Conservation (phyloP, 2,797 vertebrate species). For the Pseudocheirus occidentalis region DNA sequence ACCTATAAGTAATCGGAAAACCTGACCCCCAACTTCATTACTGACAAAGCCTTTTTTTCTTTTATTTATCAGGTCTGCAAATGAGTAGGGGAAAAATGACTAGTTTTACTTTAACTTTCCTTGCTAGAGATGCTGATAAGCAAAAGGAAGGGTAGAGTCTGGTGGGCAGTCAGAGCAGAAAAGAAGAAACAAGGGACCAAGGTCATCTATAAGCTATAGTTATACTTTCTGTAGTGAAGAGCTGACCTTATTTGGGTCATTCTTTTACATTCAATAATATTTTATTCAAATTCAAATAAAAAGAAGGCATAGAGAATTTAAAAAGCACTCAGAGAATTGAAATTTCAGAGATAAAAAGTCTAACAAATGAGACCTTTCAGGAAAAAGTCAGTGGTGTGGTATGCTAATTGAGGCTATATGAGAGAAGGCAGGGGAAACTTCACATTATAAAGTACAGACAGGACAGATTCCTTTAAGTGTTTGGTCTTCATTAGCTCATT, state of each 20-base stretch:
- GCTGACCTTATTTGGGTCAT: not conserved
- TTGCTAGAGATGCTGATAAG: not conserved
- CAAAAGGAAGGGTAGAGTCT: not conserved
- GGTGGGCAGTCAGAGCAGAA: not conserved
- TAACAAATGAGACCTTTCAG: not conserved
- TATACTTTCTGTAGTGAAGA: not conserved
- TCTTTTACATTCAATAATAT: not conserved
- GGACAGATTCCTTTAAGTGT: accelerated
- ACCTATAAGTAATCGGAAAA: not conserved
- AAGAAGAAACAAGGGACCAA: not conserved
- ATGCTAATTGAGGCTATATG: not conserved
- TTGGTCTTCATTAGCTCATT: not conserved
- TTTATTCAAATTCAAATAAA: not conserved
- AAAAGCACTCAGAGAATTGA: not conserved
- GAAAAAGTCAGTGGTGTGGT: not conserved
- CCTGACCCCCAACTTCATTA: not conserved
- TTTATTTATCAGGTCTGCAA: not conserved
- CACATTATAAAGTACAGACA: not conserved
- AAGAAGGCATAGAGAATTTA: not conserved
- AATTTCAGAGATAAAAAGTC: not conserved
- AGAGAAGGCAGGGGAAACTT: not conserved
- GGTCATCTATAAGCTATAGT: not conserved
- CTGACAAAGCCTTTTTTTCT: not conserved
- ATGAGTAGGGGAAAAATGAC: not conserved
- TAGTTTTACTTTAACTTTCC: not conserved